These are phyloP conservation scores for Cinclus mexicanus DNA, from an alignment of 2,113 vertebrate genomes.

Conservation along the genomic window DNA sequence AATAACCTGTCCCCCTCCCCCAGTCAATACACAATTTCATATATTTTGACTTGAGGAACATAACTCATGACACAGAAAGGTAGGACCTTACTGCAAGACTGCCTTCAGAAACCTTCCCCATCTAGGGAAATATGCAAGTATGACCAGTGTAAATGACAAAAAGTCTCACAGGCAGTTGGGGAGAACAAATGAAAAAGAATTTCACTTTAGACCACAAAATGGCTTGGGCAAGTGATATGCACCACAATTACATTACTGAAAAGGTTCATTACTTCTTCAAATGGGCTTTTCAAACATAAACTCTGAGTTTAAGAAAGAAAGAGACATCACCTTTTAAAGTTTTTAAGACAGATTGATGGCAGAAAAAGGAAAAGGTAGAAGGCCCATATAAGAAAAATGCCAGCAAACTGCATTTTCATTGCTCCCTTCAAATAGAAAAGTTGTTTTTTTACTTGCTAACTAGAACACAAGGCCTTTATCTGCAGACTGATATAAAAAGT, in stretches of 20 bases:
- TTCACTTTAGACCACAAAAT: background rate
- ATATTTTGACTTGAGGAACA: background rate
- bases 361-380: background rate
- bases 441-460: background rate
- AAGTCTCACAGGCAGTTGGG: background rate
- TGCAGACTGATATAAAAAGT: background rate
- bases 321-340: background rate
- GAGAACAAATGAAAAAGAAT: background rate
- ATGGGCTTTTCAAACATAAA: background rate
- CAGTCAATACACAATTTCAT: background rate
- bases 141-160: background rate
- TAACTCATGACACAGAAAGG: background rate
- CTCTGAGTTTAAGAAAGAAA: background rate
- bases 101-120: background rate
- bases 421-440: background rate
- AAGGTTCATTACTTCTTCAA: conserved; percentile 6
- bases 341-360: background rate
- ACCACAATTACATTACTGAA: background rate
- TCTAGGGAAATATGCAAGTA: background rate
- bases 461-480: background rate
- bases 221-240: background rate
- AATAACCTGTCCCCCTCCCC: background rate
- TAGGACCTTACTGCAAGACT: background rate
- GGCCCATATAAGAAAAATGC: background rate
- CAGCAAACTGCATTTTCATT: background rate